phyloP scores from a whole-genome alignment of 2,797 vertebrate species.

The Sebastes paucispinis region DNA sequence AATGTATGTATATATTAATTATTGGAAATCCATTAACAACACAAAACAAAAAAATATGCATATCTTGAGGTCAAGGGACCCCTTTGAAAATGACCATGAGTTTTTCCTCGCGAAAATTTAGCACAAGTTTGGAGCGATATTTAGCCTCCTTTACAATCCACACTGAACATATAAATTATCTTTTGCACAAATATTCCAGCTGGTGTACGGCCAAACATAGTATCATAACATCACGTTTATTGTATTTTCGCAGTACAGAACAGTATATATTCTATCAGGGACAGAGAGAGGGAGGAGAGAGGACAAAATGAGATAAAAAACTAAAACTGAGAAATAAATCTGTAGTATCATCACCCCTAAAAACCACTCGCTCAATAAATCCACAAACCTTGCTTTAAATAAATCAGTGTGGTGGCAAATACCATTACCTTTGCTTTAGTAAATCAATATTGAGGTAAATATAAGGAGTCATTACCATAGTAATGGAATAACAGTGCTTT shows the following conservation, averaged over 20 bases:
- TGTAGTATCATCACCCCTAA: background rate
- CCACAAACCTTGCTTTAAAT: slow-evolving; percentile 25
- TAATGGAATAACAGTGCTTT: slow-evolving; percentile 63
- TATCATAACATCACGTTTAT: background rate
- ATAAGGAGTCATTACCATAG: slow-evolving; percentile 68
- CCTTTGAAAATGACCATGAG: no score
- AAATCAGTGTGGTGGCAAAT: slow-evolving; percentile 33
- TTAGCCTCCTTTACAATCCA: background rate
- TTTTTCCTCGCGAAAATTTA: no score
- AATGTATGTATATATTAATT: no score
- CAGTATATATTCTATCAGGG: background rate
- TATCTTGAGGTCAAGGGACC: no score
- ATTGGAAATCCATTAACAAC: no score
- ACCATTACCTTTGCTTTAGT: slow-evolving; percentile 43
- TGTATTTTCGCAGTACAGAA: background rate
- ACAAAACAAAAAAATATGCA: no score
- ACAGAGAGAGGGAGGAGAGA: background rate
- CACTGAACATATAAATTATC: background rate
- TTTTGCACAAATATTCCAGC: background rate
- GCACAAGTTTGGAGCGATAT: no score
- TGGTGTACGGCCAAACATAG: background rate
- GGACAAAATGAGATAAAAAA: background rate
- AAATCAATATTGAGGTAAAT: slow-evolving; percentile 56
- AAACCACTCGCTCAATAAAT: slow-evolving; percentile 17
- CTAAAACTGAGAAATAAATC: background rate